Evolutionary conservation across 2,797 vertebrate species (phyloP), one percentile per base, ranked within the genome.

Genomic region (Argya squamiceps): DNA sequence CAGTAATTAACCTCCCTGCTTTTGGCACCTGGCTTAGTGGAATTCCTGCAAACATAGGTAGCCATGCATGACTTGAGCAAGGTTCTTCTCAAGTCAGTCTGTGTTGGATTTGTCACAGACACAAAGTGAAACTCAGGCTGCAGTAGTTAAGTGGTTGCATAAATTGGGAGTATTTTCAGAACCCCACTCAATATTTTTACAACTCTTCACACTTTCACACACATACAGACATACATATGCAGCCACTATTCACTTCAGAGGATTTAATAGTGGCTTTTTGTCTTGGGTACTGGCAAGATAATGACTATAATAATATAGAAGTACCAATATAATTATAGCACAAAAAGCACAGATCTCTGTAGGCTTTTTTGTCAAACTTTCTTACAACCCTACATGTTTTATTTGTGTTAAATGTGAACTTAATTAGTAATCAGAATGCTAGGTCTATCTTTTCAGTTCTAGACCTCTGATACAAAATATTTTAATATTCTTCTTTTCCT

Each of bases 381-480:
- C 91, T 89, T 96, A 77, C 55, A 95, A 80, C 3, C 15, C 27
- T 60, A 30, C 4, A 9, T 90, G 60, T 39, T 96, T 96, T 96
- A 92, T 94, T 88, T 85, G 46, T 94, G 64, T 63, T 96, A 96
- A 97, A 90, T 87, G 74, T 71, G 83, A 96, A 94, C 60, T 77
- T 92, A 96, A 95, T 97, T 96, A 95, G 67, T 69, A 94, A 97
- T 92, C 78, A 93, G 79, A 93, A 83, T 87, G 84, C 78, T 70
- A 92, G 63, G 43, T 88, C 94, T 92, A 30, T 88, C 68, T 97
- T 95, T 95, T 86, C 63, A 78, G 86, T 88, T 88, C 63, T 93
- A 94, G 96, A 88, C n/a, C 59, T 93, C 39, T 27, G 86, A 52
- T 69, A 89, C 85, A 82, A 97, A 97, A 97, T 97, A 97, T 96